Evolutionary conservation across 1,140 invertebrate genomes (phyloP), one percentile per base, ranked within the genome.

Genomic region (Rhagoletis zephyria): DNA sequence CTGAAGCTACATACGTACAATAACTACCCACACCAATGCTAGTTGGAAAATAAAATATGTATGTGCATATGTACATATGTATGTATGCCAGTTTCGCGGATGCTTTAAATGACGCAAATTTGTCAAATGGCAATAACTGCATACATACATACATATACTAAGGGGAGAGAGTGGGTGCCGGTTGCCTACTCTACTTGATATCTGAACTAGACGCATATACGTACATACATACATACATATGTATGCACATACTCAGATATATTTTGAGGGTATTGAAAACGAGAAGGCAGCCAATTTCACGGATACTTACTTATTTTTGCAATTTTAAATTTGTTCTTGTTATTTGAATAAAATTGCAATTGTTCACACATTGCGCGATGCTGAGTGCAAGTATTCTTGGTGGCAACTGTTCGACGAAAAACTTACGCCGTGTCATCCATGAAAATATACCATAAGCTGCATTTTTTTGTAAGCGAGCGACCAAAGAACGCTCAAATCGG

Each of bases 291-390:
- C 87, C 86, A 88, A 88, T 88, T 88, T 88, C 87, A 88, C 87
- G 87, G 48, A 74, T 85, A 87, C 86, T 88, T 88, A 87, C 87
- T 88, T 88, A 88, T 87, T 86, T 88, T 88, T 88, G 87, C 87
- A 86, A 87, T 87, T 87, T 87, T 87, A 63, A 81, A 63, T 63
- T 63, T 63, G 85, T 48, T 19, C 67, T 48, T 42, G 42, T 87
- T 87, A 88, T 88, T 88, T 88, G 86, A 88, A 88, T 88, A 88
- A 88, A 88, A 87, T 88, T 64, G 87, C 87, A 88, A 88, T 88
- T 88, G 86, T 88, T 88, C 74, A 70, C 87, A 88, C 61, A 87
- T 87, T 88, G 87, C 70, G 70, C 56, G 59, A 16, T 87, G 40
- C 42, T 40, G 56, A 42, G 3, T 61, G 59, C 60, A 63, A 45